Evolutionary conservation across 1,140 invertebrate genomes (phyloP), one percentile per base, ranked within the genome.

Genomic region (Galendromus occidentalis): DNA sequence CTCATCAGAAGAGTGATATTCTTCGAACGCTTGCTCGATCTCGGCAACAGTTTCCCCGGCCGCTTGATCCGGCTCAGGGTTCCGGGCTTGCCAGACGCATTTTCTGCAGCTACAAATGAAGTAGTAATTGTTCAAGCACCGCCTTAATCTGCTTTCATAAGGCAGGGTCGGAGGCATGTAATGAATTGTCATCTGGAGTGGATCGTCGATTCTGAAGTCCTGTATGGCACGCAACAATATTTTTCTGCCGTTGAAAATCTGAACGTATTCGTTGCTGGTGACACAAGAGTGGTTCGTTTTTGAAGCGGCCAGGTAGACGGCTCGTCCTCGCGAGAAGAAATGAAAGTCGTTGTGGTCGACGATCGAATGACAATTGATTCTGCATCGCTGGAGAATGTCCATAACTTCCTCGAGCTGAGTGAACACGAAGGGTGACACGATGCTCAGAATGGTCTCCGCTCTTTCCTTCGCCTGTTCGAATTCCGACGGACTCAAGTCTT

Each of bases 151-250:
- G 17, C n/a, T 59, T 2, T 17, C 2, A 6, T 29, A 25, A 14
- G 51, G 51, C 51, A 59, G 51, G 1, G 51, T 59, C 20, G 51
- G 51, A 4, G 51, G 51, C 25, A 59, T 59, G 22, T 59, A 59
- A 22, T 59, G 51, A 17, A 59, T 33, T 17, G 51, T 59, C 51
- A 59, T 17, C 22, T 25, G 25, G 2, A 59, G 33, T 22, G 51
- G 51, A 25, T 59, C 51, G 14, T 59, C 14, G 33, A 59, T 22
- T 22, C 25, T 4, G 14, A 59, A 14, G 1, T 59, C 51, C 6
- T 22, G 51, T 17, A 59, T 17, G 14, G 51, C 51, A 4, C 51
- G 51, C 1, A 59, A 22, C 14, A 33, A 17, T 5, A 29, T 29
- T 14, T 59, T 59, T 22, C 51, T 25, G 1, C 51, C 51, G 22